phyloP scores from a whole-genome alignment of 2,797 vertebrate species.

The Mionectes olivaceus region DNA sequence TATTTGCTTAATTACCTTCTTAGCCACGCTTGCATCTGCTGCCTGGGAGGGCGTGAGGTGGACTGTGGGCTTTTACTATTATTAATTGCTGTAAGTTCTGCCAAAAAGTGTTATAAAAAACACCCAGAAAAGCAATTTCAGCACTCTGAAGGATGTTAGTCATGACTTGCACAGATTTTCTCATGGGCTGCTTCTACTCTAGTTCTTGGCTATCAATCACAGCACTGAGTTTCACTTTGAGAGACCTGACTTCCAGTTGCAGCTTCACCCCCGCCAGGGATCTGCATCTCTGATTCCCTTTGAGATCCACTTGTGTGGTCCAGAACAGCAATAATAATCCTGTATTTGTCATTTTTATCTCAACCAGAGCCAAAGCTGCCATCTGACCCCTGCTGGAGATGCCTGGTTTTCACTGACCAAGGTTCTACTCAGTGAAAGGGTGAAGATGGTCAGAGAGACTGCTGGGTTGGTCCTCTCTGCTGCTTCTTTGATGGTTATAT shows the following conservation, averaged over 20 bases:
- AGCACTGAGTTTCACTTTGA: background rate
- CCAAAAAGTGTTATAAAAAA: background rate
- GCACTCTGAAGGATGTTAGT: background rate
- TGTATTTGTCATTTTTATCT: background rate
- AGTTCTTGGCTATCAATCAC: background rate
- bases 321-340: background rate
- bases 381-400: background rate
- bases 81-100: constrained; percentile 10
- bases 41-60: background rate
- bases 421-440: background rate
- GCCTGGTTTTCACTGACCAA: background rate
- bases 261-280: background rate
- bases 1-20: background rate
- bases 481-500: background rate
- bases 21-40: background rate
- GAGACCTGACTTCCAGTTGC: background rate
- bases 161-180: background rate
- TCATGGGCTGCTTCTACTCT: background rate
- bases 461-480: background rate
- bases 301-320: background rate
- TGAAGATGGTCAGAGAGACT: background rate
- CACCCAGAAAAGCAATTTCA: background rate
- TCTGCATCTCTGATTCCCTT: background rate
- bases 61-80: background rate
- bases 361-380: background rate